Evolutionary conservation across 2,113 vertebrate genomes (phyloP).

Genomic region (Istiophorus platypterus): DNA sequence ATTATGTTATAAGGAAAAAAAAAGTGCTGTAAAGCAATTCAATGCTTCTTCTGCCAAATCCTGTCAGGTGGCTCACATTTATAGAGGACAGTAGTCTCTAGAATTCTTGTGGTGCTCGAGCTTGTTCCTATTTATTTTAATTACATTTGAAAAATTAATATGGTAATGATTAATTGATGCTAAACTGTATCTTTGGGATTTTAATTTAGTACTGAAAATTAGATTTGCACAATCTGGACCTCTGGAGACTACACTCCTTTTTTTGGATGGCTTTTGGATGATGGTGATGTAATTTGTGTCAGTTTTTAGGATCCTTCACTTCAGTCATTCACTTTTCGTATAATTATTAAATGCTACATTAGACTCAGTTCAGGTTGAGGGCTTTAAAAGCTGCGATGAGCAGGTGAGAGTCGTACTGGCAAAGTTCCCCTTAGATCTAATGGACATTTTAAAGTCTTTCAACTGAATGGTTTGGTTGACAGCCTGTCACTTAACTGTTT

Average conservation of each 20-base stretch:
- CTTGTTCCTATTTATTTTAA: slow-evolving; percentile 9
- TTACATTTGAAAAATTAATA: slow-evolving; percentile 7
- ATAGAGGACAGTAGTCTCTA: background rate
- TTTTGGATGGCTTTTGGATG: background rate
- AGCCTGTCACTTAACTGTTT: background rate
- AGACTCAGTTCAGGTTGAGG: background rate
- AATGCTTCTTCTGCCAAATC: background rate
- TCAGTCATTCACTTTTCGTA: too few species aligned
- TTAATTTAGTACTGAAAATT: too few species aligned
- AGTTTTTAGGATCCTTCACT: slow-evolving; percentile 3
- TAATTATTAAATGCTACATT: background rate
- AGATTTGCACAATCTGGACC: slow-evolving; percentile 1
- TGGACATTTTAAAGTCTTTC: background rate
- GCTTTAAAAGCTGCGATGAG: too few species aligned
- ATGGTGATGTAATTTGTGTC: background rate
- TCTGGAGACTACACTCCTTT: too few species aligned
- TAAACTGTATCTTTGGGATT: background rate
- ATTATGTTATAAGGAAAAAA: too few species aligned
- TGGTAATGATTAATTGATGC: background rate
- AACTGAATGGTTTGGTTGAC: background rate
- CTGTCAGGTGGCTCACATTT: background rate
- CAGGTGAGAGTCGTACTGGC: too few species aligned
- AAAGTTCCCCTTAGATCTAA: too few species aligned
- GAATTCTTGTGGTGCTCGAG: background rate
- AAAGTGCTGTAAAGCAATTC: background rate